phyloP scores from a whole-genome alignment of 2,113 vertebrate species.

The Nicator chloris region DNA sequence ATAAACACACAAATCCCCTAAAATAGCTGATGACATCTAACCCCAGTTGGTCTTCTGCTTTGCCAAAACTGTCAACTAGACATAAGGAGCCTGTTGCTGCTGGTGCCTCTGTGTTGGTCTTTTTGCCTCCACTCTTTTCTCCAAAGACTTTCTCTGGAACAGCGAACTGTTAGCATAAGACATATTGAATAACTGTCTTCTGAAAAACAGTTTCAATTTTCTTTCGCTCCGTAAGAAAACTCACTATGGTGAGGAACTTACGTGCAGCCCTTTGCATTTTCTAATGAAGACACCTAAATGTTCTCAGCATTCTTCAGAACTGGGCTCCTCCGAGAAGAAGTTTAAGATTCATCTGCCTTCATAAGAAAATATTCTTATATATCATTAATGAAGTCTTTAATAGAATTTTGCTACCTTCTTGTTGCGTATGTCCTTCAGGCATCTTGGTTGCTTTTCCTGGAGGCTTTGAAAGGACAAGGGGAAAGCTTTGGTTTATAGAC shows the following conservation, averaged over 20 bases:
- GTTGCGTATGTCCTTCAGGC: background rate
- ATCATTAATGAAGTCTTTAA: background rate
- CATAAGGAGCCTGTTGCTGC: background rate
- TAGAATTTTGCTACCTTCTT: background rate
- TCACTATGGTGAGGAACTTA: background rate
- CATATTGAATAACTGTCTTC: constrained; percentile 50
- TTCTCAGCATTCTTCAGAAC: background rate
- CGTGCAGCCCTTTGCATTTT: background rate
- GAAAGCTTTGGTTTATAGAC: background rate
- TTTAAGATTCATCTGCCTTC: background rate
- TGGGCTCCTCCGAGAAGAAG: background rate
- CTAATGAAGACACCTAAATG: background rate
- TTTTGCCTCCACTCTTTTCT: constrained; percentile 7
- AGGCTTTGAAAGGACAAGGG: background rate
- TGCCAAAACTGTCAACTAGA: constrained; percentile 22
- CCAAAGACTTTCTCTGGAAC: constrained; percentile 39
- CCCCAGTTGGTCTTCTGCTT: background rate
- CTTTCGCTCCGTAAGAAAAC: constrained; percentile 16
- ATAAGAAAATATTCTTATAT: background rate
- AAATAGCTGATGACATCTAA: constrained; percentile 36
- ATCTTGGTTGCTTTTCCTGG: background rate
- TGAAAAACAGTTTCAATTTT: constrained; percentile 26
- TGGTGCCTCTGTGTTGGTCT: background rate
- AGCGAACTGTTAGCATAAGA: constrained; percentile 24
- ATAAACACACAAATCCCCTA: background rate